Base-by-base conservation (phyloP, 2,113 vertebrate species). In the Telmatochromis sp. region DNA sequence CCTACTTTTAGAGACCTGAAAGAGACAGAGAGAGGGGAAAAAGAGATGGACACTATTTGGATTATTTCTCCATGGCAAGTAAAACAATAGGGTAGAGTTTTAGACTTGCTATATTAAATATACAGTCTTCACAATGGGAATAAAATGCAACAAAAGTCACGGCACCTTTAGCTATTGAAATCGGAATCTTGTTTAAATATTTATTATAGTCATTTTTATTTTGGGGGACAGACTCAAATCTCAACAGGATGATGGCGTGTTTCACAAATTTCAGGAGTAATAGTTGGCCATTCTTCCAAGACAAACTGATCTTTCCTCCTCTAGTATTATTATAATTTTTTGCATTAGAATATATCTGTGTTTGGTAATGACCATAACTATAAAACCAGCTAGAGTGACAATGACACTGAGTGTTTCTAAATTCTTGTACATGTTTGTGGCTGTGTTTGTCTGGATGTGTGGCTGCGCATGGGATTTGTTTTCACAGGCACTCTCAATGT, bases 401-500 rank as follows among this genome's bases (percentile, higher is more conserved):
- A 78, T 31, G 42, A 12, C 31, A 68, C 31, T 86, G 70, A 81
- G 45, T 63, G 23, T 83, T 87, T 82, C 63, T 89, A 80, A 90
- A 85, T 33, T n/a, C 82, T 6, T 89, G 17, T 58, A 7, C 79
- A 13, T 84, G 23, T 84, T 54, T 85, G 58, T 57, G 82, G 17
- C 19, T 85, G 85, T 82, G 78, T 55, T 15, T 83, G 42, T 19
- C 42, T 49, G 45, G 73, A 19, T 84, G 53, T 83, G 60, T 45
- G 82, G 12, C 19, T 87, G 82, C 31, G 54, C 33, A 9, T 83
- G 45, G 45, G 17, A 33, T 60, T 21, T 14, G 33, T 19, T 82
- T 80, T 83, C 60, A 87, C 94, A 99, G 99, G 99, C n/a, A 97
- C 97, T 15, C 97, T 99, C 68, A 99, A 98, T 88, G 96, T 99